Base-by-base conservation (phyloP, 2,888 invertebrate genomes). In the Ophion costatus region DNA sequence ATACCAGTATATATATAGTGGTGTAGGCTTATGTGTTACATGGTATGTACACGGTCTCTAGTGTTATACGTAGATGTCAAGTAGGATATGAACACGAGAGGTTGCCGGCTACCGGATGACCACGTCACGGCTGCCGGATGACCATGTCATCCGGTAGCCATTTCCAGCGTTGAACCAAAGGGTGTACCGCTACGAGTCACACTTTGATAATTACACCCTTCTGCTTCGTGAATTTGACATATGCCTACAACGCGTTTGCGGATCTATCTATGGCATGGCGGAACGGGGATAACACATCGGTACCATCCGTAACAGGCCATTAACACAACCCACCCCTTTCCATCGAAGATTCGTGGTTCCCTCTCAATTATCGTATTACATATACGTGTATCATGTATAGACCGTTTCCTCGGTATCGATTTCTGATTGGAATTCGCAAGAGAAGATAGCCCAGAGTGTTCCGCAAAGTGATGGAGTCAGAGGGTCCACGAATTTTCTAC, bases 401-500 rank as follows among this genome's bases (percentile, higher is more conserved):
- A 20, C n/a, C 22, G 69, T 64, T 61, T 59, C 24, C 67, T 56
- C 22, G 29, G 20, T 69, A 79, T 71, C 71, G 75, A 75, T 79
- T 71, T 64, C 63, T 45, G 70, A 79, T 84, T 71, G 82, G 51
- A 82, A 79, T 84, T 84, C 78, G 69, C 77, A 61, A 61, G 66
- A 64, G 20, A 22, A 75, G 45, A 75, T 75, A 38, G 22, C 38
- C 42, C 14, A 38, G 20, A 29, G 56, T 45, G 74, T 22, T 73
- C 59, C 42, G 61, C 51, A 33, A 73, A 67, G 42, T 38, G 45
- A 42, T 22, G 70, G 51, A 64, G 76, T 82, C 82, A 74, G n/a
- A 24, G 69, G 83, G 82, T 85, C 85, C 80, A 83, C 61, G 80
- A 78, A 80, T 85, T 84, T 69, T 38, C 70, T 20, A 42, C 51